Evolutionary conservation across 1,140 invertebrate genomes (phyloP), one percentile per base, ranked within the genome.

Genomic region (Heliconius nattereri): DNA sequence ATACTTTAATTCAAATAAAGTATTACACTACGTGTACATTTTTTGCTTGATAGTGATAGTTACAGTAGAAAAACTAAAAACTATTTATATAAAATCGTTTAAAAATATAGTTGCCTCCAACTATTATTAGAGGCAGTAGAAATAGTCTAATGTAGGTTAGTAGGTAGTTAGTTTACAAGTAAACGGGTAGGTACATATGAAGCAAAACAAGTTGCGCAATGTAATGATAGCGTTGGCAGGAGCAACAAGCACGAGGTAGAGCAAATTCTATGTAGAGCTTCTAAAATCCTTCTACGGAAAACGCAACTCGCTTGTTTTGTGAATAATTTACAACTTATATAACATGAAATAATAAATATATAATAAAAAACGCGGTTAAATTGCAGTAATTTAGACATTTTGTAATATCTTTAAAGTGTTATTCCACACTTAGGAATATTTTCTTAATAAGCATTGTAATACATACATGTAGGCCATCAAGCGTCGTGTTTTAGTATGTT

Each of bases 121-220:
- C 23, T 29, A 29, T 66, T 29, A 66, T 66, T 29, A 66, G 71
- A 72, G n/a, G n/a, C 32, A 52, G 26, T 71, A 72, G 29, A 72
- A 77, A 71, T 76, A 76, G 60, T 60, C 35, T 57, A 77, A 73
- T 75, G 60, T 81, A 81, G 54, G 57, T 74, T 74, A 71, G 71
- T 73, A 20, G 71, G 32, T 76, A 73, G 57, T 57, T 40, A 54
- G 72, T 77, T 77, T 75, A 80, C 75, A 80, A 76, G 75, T 81
- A 81, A 81, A 74, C 80, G 54, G 75, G 54, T 57, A 75, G 73
- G 73, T 75, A 83, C 72, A 76, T 80, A 75, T 35, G 52, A 49
- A 83, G 76, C 78, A 83, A 81, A 83, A 83, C 79, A 83, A 78
- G 37, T 83, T 83, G 75, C 79, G 74, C 79, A 83, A 83, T 78